Evolutionary conservation across 2,888 invertebrate genomes (phyloP), one percentile per base, ranked within the genome.

Genomic region (Zonitis immaculata): DNA sequence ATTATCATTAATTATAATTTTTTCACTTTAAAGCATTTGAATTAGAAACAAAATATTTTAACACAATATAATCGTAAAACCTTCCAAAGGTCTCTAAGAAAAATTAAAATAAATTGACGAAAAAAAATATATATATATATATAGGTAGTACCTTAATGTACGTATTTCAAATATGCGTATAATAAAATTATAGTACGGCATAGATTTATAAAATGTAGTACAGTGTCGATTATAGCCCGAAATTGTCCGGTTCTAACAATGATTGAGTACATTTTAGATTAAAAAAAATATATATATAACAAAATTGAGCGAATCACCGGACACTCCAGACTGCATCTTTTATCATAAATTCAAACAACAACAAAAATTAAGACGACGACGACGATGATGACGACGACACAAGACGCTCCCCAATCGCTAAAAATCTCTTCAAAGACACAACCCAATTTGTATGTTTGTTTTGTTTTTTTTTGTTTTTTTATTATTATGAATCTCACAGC

Each of bases 401-500:
- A 32, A 32, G 32, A 32, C 63, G 64, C 64, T 61, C 61, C n/a
- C n/a, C 61, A 61, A 66, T 65, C 68, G 66, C 67, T 62, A 52
- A 49, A 53, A 58, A 61, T 62, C 58, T 64, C 54, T n/a, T 54
- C 60, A 63, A 66, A 57, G 66, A 69, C 68, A 72, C 71, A 72
- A 71, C 70, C 69, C 71, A 70, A 67, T 66, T 49, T n/a, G n/a
- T n/a, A n/a, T n/a, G n/a, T n/a, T n/a, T n/a, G n/a, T n/a, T n/a
- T 20, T 39, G 5, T 18, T 35, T 9, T 9, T 4, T 9, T 35
- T 18, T 9, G 1, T 18, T 35, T 35, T 3, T 18, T 35, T 35
- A 9, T n/a, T n/a, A 12, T 59, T 63, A 66, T 70, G 67, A 42
- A 50, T 53, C 56, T 74, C 73, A 74, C 73, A 74, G 73, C 73